Conservation (phyloP, 2,888 invertebrate genomes). For the Petrolisthes manimaculis region DNA sequence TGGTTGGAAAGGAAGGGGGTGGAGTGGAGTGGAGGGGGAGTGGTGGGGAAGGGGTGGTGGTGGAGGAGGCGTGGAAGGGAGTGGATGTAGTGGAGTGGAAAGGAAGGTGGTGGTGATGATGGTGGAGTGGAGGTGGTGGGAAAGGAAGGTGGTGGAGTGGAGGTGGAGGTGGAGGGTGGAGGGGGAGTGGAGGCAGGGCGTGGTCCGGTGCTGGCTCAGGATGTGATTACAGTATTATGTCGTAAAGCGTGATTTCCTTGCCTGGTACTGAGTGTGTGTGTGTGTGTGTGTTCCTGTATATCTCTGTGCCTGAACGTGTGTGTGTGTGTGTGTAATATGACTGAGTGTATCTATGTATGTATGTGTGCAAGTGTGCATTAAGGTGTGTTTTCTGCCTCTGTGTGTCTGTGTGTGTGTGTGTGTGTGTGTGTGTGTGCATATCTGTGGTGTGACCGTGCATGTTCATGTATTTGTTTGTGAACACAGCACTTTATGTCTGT, state of each 20-base stretch:
- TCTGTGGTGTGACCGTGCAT: no score
- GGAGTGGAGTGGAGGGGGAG: neutral
- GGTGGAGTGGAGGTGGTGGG: neutral
- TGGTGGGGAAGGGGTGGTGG: neutral
- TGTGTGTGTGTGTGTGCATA: no score
- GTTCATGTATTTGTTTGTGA: no score
- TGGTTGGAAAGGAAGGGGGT: neutral
- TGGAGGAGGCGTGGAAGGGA: neutral
- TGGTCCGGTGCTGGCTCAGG: constrained; percentile 18
- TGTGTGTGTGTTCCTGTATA: constrained; percentile 1
- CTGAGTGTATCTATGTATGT: neutral
- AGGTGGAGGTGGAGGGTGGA: neutral
- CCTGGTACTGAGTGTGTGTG: neutral
- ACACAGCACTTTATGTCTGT: no score
- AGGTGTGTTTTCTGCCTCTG: neutral
- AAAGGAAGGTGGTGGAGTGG: neutral
- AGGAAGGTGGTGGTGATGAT: no score
- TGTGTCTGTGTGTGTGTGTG: neutral
- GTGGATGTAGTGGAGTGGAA: neutral
- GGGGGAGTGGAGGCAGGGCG: neutral
- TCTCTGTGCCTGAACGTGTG: constrained; percentile 2
- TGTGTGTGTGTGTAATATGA: neutral
- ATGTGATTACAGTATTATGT: constrained; percentile 18
- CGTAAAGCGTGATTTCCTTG: constrained; percentile 5
- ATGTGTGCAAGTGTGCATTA: neutral